Evolutionary conservation across 2,888 invertebrate species (phyloP), one percentile per base, ranked within the genome.

Genomic region (Sialis fuliginosa): DNA sequence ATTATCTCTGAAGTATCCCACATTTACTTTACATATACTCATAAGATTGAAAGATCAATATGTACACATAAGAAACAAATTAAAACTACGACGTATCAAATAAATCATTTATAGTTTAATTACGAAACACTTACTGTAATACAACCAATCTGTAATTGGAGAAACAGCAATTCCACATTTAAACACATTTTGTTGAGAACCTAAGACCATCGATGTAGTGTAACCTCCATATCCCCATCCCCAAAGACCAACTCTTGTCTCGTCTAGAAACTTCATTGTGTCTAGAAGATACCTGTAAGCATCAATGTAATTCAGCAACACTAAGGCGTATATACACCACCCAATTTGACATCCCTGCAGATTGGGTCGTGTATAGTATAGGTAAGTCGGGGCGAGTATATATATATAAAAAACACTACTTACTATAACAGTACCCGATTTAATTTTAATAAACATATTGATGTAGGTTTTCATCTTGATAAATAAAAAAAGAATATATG

Each of bases 191-290:
- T 76, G 74, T 61, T 89, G 87, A 45, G 82, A 79, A 39, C 90
- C 90, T 46, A 95, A 71, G 49, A 88, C 79, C 81, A 90, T 89
- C 45, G 90, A 75, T n/a, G 92, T 87, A 35, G 92, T 87, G 66
- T 91, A 95, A 6, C 93, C 95, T 6, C 90, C 95, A 66, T 92
- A 95, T 10, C 92, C 93, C 91, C 92, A 91, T 40, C 95, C 95
- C 91, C 91, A 93, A 48, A 96, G 84, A 6, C 90, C 92, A 42
- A 91, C 86, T 49, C 89, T 75, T 3, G 83, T 81, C 58, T 82
- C 81, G 66, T 93, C 90, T 59, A 93, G 74, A 67, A 81, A 93
- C 60, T 81, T 81, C 56, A 83, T 74, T 43, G 79, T 83, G 49
- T 88, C 81, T 61, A 87, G 69, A 56, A 92, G 76, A 68, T 86